These are phyloP conservation scores for Mastomys coucha DNA, from an alignment of 2,113 vertebrate species.

Conservation along the genomic window DNA sequence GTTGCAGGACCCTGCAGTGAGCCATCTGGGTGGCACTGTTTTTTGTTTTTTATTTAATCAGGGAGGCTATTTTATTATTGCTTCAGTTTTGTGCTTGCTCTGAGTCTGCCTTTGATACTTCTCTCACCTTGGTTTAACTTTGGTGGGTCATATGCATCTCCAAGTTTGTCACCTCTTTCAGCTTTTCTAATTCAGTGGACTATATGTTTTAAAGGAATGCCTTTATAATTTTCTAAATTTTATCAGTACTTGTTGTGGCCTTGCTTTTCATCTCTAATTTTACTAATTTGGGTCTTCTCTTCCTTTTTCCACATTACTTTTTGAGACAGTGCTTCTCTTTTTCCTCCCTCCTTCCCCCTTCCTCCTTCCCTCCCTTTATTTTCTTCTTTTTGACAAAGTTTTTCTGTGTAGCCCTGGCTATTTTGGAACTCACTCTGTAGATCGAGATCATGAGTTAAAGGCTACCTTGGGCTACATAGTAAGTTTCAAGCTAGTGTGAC, in stretches of 20 bases:
- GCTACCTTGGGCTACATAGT: not conserved
- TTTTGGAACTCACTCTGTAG: not conserved
- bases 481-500: not conserved
- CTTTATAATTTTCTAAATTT: not conserved
- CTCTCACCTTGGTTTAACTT: not conserved
- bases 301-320: not conserved
- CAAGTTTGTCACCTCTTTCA: not conserved
- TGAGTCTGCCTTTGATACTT: not conserved
- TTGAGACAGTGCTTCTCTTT: not conserved
- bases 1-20: not conserved
- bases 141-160: not conserved
- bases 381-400: not conserved
- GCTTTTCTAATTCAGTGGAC: not conserved
- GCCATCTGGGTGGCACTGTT: not conserved
- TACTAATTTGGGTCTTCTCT: not conserved
- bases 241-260: not conserved
- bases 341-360: accelerated
- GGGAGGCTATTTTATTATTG: not conserved
- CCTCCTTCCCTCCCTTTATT: too few relatives aligned
- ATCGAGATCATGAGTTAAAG: not conserved
- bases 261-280: not conserved
- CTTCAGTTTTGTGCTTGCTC: not conserved
- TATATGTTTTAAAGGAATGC: not conserved
- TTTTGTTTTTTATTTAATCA: too few relatives aligned
- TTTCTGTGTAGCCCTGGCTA: not conserved